These are phyloP conservation scores for Lysiphlebus fabarum DNA, from an alignment of 1,140 invertebrate genomes.

Conservation along the genomic window DNA sequence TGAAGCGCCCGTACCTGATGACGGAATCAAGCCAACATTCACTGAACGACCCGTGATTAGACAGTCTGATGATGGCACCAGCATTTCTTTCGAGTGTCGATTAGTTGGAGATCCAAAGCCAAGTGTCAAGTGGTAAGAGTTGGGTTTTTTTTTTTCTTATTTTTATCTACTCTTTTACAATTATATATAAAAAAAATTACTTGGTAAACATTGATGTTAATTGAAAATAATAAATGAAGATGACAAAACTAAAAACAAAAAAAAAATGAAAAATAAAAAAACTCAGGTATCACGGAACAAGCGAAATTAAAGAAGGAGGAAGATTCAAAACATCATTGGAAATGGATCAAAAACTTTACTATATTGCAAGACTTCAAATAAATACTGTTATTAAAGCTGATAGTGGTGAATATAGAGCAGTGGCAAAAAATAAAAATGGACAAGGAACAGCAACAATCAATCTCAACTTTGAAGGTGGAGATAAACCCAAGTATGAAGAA, in stretches of 20 bases:
- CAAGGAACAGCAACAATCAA: conserved; percentile 92
- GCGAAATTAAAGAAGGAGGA: conserved; percentile 72
- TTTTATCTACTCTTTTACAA: conserved; percentile 14
- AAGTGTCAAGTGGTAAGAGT: conserved; percentile 82
- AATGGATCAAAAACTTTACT: conserved; percentile 83
- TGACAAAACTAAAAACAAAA: conserved; percentile 3
- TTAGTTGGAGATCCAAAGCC: conserved; percentile 93
- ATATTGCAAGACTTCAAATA: conserved; percentile 83
- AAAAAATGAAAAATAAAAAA: conserved; percentile 19
- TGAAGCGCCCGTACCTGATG: conserved; percentile 82
- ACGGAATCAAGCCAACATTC: conserved; percentile 91
- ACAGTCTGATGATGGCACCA: conserved; percentile 89
- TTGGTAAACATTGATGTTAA: neutral
- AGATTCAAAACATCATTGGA: conserved; percentile 76
- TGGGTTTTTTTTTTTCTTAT: conserved; percentile 13
- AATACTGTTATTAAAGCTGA: conserved; percentile 78
- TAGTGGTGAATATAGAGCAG: conserved; percentile 89
- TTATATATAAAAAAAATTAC: conserved; percentile 4
- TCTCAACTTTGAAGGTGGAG: conserved; percentile 89
- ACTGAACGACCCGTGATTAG: conserved; percentile 92
- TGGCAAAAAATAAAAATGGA: conserved; percentile 88
- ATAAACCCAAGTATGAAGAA: conserved; percentile 76
- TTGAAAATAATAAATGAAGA: neutral
- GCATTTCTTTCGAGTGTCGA: conserved; percentile 92
- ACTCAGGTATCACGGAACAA: conserved; percentile 80